Evolutionary conservation across 2,113 vertebrate species (phyloP), one percentile per base, ranked within the genome.

Genomic region (Motacilla tschutschensis): DNA sequence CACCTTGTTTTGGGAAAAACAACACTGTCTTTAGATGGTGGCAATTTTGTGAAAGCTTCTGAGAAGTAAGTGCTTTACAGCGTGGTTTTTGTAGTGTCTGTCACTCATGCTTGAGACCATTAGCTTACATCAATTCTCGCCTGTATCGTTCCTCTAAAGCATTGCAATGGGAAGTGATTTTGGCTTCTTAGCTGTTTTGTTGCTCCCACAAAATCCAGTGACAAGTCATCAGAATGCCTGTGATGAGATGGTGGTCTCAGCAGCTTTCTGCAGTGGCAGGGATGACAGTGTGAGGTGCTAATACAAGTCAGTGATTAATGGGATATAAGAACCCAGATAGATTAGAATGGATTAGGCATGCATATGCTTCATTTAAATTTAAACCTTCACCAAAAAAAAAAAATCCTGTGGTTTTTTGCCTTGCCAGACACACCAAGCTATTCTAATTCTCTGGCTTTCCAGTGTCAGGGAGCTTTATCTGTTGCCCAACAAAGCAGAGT

Each of bases 201-300:
- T 86, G 64, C 64, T 86, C 66, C 57, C 73, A 80, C 31, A 85
- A 93, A 93, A 89, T 89, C 90, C 62, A 65, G 79, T 91, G 92
- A 93, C 92, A 94, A 95, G 76, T 75, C 92, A 85, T 85, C 82
- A 94, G 93, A 87, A 95, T 93, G 93, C 46, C 43, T 83, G 84
- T 71, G 79, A 88, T 87, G 90, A 93, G 90, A 60, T 1, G 11
- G 69, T 43, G 75, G 75, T 87, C 88, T 91, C 90, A 79, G 75
- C 75, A 91, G 69, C 72, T 64, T 85, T 77, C 76, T 91, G 84
- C 50, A 83, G 82, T 0, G 1, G 40, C 64, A 69, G 65, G 62
- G 79, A 78, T 93, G 81, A 85, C 87, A 91, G 82, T 36, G 41
- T 0, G 8, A 94, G 64, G 90, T 87, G 87, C n/a, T 94, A 91